Evolutionary conservation across 2,113 vertebrate species (phyloP).

Genomic region (Ginglymostoma cirratum): DNA sequence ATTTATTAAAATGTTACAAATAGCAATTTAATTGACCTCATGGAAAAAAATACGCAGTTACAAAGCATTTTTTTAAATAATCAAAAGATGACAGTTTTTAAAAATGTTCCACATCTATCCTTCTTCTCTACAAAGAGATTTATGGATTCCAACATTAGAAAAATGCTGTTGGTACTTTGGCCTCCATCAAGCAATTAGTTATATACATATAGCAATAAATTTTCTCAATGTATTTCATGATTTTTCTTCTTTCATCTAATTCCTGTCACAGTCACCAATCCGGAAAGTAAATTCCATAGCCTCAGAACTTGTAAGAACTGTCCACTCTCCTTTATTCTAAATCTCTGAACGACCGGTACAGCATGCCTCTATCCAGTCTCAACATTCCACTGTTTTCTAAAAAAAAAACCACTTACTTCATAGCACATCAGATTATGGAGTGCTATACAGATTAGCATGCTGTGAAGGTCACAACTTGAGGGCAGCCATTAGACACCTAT

Average conservation of each 20-base stretch:
- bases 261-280: background rate
- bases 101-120: background rate
- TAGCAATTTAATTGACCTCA: background rate
- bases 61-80: background rate
- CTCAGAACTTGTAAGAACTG: background rate
- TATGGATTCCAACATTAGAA: background rate
- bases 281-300: background rate
- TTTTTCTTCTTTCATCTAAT: background rate
- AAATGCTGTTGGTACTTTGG: background rate
- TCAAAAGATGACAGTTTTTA: background rate
- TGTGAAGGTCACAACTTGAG: no score
- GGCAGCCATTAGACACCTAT: no score
- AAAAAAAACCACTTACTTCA: background rate
- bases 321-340: background rate
- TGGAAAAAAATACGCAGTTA: no score
- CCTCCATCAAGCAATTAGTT: background rate
- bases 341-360: background rate
- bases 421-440: background rate
- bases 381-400: background rate
- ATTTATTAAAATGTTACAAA: slow-evolving; percentile 1
- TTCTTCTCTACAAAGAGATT: background rate
- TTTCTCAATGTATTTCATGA: background rate
- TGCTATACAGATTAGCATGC: no score
- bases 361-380: background rate
- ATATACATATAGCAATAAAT: background rate